phyloP scores from a whole-genome alignment of 2,888 invertebrate species.

The Ophioninae sp. region DNA sequence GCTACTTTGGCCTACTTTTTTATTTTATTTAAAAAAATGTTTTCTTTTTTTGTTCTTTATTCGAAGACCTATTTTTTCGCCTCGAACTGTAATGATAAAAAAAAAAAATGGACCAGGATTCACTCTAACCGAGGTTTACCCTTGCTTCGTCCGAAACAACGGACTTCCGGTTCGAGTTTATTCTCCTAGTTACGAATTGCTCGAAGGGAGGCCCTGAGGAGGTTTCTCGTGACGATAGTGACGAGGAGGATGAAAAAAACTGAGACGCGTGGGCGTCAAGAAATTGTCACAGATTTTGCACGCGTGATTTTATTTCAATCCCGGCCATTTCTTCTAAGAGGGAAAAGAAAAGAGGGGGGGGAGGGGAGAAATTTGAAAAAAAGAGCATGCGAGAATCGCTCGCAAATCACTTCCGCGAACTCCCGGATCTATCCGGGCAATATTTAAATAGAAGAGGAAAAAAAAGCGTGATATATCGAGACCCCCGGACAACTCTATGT shows the following conservation, averaged over 20 bases:
- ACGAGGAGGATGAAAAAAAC: not conserved
- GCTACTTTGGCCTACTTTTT: constrained; percentile 21
- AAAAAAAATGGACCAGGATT: too few relatives aligned
- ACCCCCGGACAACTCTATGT: too few relatives aligned
- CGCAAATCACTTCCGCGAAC: constrained; percentile 65
- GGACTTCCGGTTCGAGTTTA: too few relatives aligned
- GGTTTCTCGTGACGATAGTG: too few relatives aligned
- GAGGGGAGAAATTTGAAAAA: not conserved
- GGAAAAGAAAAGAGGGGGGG: not conserved
- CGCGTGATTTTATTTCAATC: constrained; percentile 72
- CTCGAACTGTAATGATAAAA: too few relatives aligned
- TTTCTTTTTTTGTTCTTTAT: not conserved
- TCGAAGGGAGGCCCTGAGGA: too few relatives aligned
- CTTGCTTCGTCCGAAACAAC: too few relatives aligned
- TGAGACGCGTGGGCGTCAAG: constrained; percentile 68
- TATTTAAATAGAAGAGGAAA: constrained; percentile 23
- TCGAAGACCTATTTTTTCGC: not conserved
- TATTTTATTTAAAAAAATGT: not conserved
- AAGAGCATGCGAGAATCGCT: constrained; percentile 23
- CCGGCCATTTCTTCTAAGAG: constrained; percentile 70
- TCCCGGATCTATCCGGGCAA: constrained; percentile 51
- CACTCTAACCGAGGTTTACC: too few relatives aligned
- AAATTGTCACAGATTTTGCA: constrained; percentile 61
- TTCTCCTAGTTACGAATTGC: too few relatives aligned
- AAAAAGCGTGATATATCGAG: not conserved